Percentiles rank a stretch among this genome's conserved stretches.
Evolutionary conservation across 2,888 invertebrate species (phyloP).

Genomic region (Drosophila paramelanica): DNA sequence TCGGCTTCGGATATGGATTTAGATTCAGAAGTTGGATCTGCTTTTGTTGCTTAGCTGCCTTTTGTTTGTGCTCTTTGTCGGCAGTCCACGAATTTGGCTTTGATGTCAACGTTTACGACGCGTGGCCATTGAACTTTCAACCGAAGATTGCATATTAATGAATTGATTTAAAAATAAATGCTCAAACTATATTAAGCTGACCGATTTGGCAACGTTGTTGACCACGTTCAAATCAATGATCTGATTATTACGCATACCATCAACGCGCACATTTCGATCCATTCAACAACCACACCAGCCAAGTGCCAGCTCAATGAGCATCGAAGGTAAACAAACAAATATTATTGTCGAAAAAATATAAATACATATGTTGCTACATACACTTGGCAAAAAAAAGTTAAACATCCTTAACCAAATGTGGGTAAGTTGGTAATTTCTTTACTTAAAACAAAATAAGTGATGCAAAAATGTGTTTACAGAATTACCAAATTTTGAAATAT

Average conservation of each 20-base stretch:
- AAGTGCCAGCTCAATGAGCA: constrained; percentile 69
- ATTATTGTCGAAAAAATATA: constrained; percentile 48
- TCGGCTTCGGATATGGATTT: constrained; percentile 35
- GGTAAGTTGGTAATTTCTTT: no score
- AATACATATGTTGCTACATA: constrained; percentile 12
- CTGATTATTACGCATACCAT: constrained; percentile 57
- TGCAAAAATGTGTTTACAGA: not conserved
- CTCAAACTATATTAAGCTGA: constrained; percentile 7
- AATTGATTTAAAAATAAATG: constrained; percentile 19
- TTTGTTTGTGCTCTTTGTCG: constrained; percentile 55
- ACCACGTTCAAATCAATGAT: constrained; percentile 55
- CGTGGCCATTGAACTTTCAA: constrained; percentile 71
- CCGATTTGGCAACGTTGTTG: constrained; percentile 30
- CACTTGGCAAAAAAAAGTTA: not conserved
- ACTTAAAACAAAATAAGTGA: no score
- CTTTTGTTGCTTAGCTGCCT: constrained; percentile 18
- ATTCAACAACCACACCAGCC: constrained; percentile 30
- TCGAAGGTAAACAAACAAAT: constrained; percentile 66
- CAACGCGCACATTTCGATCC: constrained; percentile 57
- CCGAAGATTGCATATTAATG: constrained; percentile 39
- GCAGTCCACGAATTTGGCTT: constrained; percentile 53
- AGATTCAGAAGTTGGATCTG: constrained; percentile 18
- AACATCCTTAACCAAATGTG: no score
- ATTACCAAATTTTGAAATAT: not conserved
- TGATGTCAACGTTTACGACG: constrained; percentile 63